phyloP scores from a whole-genome alignment of 2,888 invertebrate genomes.

The Limnephilus marmoratus region DNA sequence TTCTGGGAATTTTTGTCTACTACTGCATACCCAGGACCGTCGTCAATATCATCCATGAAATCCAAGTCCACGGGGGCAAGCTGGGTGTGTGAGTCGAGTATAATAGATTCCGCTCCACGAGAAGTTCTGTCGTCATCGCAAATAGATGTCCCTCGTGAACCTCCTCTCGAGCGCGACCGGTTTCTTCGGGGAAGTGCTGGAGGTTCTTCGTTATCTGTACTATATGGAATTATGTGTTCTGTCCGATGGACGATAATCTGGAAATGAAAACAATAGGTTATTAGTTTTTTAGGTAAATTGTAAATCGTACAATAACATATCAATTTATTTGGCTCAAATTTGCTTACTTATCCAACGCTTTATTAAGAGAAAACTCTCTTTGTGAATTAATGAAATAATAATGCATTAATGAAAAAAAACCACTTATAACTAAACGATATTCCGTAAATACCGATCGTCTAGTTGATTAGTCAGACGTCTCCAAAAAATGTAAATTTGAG shows the following conservation, averaged over 20 bases:
- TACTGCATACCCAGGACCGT: constrained; percentile 84
- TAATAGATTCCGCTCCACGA: constrained; percentile 83
- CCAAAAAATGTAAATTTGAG: no score
- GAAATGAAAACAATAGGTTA: constrained; percentile 67
- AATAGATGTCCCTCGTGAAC: constrained; percentile 77
- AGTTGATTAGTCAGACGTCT: no score
- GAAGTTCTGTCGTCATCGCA: constrained; percentile 85
- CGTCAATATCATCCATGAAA: constrained; percentile 73
- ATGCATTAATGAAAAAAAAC: neutral
- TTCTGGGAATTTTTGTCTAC: constrained; percentile 81
- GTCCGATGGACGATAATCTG: constrained; percentile 82
- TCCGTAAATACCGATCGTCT: no score
- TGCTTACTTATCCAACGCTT: neutral
- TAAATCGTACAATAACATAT: neutral
- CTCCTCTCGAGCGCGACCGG: constrained; percentile 78
- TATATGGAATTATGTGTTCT: constrained; percentile 79
- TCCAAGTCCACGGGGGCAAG: constrained; percentile 70
- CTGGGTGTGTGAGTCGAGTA: constrained; percentile 74
- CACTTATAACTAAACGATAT: no score
- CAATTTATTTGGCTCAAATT: neutral
- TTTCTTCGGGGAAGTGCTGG: constrained; percentile 77
- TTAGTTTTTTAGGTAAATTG: neutral
- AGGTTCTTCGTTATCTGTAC: constrained; percentile 75
- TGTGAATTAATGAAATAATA: neutral
- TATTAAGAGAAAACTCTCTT: neutral